Evolutionary conservation across 2,888 invertebrate species (phyloP).

Genomic region (Pseudococcus longispinus): DNA sequence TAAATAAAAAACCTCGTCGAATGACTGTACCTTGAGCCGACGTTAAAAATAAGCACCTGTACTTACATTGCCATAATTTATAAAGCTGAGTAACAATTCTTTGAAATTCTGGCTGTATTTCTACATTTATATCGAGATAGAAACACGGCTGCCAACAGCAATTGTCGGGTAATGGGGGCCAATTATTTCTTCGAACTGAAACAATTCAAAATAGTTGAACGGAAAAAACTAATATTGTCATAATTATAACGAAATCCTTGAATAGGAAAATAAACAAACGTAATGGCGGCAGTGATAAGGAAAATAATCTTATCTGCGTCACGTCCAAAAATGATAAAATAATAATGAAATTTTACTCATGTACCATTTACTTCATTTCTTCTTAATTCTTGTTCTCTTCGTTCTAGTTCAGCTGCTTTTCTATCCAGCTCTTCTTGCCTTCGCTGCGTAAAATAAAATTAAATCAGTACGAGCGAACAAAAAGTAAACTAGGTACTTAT

Average conservation of each 20-base stretch:
- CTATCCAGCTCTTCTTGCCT: slow-evolving; percentile 89
- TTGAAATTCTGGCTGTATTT: slow-evolving; percentile 98
- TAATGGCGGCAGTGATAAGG: background rate
- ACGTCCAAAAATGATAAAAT: background rate
- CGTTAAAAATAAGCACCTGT: slow-evolving; percentile 47
- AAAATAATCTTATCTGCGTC: background rate
- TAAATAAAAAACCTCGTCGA: background rate
- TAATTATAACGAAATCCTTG: slow-evolving; percentile 41
- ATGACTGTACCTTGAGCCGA: background rate
- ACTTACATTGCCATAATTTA: slow-evolving; percentile 97
- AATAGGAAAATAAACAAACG: background rate
- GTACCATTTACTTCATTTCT: slow-evolving; percentile 66
- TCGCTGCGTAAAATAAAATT: slow-evolving; percentile 66
- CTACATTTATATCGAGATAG: slow-evolving; percentile 98
- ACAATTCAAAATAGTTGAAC: slow-evolving; percentile 58
- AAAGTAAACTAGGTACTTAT: background rate
- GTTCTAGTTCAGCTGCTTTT: slow-evolving; percentile 86
- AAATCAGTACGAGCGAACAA: slow-evolving; percentile 44
- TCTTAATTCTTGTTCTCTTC: slow-evolving; percentile 85
- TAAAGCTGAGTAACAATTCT: slow-evolving; percentile 93
- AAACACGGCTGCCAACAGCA: slow-evolving; percentile 97
- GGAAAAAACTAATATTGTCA: background rate
- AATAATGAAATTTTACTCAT: slow-evolving; percentile 37
- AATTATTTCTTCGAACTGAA: slow-evolving; percentile 85
- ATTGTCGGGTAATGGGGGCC: slow-evolving; percentile 95